A percentile compares a stretch with the other conserved stretches of the same genome.
These are phyloP conservation scores for Cabera pusaria DNA, from an alignment of 2,888 invertebrate genomes.

Conservation along the genomic window DNA sequence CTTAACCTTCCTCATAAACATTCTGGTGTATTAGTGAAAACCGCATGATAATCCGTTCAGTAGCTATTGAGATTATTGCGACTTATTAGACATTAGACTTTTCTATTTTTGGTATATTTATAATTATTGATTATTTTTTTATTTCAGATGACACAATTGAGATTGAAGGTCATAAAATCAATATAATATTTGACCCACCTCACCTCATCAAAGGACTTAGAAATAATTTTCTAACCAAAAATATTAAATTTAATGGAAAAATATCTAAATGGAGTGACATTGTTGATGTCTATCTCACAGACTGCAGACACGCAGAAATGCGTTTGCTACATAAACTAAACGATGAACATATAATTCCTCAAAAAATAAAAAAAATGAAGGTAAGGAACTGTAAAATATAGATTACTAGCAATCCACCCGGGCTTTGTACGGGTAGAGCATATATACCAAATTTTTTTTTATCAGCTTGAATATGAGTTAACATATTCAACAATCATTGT, in stretches of 20 bases:
- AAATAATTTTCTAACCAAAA: constrained; percentile 24
- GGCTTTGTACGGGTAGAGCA: too few species aligned
- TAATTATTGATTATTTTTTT: constrained; percentile 1
- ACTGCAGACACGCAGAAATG: constrained; percentile 13
- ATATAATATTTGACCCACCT: constrained; percentile 22
- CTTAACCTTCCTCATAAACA: too few species aligned
- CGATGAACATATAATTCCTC: constrained; percentile 18
- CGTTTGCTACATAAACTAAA: constrained; percentile 15
- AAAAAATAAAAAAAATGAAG: constrained; percentile 22
- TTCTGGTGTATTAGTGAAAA: too few species aligned
- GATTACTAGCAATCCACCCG: too few species aligned
- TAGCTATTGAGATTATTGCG: too few species aligned
- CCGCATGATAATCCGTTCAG: too few species aligned
- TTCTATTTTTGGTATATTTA: too few species aligned
- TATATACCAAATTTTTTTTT: too few species aligned
- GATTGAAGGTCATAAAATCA: constrained; percentile 7
- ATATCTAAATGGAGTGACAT: constrained; percentile 24
- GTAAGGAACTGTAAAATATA: too few species aligned
- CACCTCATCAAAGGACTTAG: constrained; percentile 26
- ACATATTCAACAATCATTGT: too few species aligned
- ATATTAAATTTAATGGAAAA: constrained; percentile 9
- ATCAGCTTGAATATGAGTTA: too few species aligned
- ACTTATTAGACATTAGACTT: too few species aligned
- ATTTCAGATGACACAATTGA: constrained; percentile 19
- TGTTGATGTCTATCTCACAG: constrained; percentile 24